Evolutionary conservation across 2,797 vertebrate species (phyloP).

Genomic region (Esox lucius): DNA sequence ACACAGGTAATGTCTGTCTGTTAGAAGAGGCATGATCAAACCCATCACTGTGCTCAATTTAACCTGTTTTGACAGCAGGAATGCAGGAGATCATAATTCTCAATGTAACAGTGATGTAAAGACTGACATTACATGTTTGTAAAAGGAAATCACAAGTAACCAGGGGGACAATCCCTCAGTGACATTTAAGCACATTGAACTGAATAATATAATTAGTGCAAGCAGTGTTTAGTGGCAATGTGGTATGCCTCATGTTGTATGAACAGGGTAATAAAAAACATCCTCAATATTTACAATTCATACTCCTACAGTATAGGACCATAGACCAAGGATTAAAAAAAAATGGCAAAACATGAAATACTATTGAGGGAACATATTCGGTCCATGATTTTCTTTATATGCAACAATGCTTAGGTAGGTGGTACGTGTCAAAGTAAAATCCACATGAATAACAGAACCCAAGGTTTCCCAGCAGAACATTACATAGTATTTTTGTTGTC

Average conservation of each 20-base stretch:
- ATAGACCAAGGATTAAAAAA: background rate
- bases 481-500: background rate
- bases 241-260: background rate
- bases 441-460: too few relatives aligned
- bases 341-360: background rate
- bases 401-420: too few relatives aligned
- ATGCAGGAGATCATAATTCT: slow-evolving; percentile 44
- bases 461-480: too few relatives aligned
- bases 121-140: slow-evolving; percentile 16
- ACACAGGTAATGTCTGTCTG: slow-evolving; percentile 28
- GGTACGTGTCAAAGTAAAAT: too few relatives aligned
- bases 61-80: slow-evolving; percentile 48
- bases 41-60: slow-evolving; percentile 28
- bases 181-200: background rate
- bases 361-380: background rate
- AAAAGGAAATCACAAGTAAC: background rate
- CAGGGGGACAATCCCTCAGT: background rate
- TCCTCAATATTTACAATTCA: background rate
- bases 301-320: background rate
- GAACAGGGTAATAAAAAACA: background rate
- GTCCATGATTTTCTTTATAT: background rate
- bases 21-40: slow-evolving; percentile 20
- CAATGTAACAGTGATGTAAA: slow-evolving; percentile 16
- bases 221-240: background rate
- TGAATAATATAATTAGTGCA: background rate